Evolutionary conservation across 2,113 vertebrate species (phyloP), one percentile per base, ranked within the genome.

Genomic region (Barbus barbus): DNA sequence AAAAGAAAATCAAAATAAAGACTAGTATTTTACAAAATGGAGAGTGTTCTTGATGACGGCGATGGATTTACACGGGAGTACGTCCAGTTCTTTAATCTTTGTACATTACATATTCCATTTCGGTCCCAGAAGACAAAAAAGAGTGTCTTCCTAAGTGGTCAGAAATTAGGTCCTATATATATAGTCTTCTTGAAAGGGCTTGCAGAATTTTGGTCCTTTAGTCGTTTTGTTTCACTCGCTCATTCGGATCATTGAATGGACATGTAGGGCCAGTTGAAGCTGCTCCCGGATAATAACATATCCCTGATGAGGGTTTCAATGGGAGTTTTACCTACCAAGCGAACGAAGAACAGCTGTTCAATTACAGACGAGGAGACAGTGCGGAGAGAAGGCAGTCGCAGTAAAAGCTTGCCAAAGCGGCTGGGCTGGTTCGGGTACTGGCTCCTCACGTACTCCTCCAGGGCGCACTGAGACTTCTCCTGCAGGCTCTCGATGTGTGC

Each of bases 231-330:
- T 87, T 91, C 91, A 86, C 91, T 92, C 91, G 94, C 94, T 94
- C 94, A 95, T 92, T 91, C 95, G 95, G 95, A 98, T 94, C 97
- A 99, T 95, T 99, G 98, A 95, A 99, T 99, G 94, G 97, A 98
- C 97, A 99, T 99, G 95, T 99, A 99, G 96, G 97, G 97, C 97
- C 97, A 99, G 97, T 99, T 99, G 97, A 99, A 99, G 95, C 97
- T 99, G 97, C 97, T 99, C 93, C 97, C 97, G 89, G 97, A 99
- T 94, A 99, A 96, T 94, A 99, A 94, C 97, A 99, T 99, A 95
- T 99, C 97, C 92, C 97, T 96, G 95, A 99, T 99, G 96, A 99
- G 97, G 94, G 97, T 99, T 95, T 99, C 97, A 94, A 99, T 99
- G 93, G 97, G 97, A 95, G 97, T 99, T 98, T 99, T 99, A 98